A percentile compares a stretch with the other conserved stretches of the same genome.
phyloP scores from a whole-genome alignment of 53 echinoderm and acorn worm species.

The Stichopus horrens region DNA sequence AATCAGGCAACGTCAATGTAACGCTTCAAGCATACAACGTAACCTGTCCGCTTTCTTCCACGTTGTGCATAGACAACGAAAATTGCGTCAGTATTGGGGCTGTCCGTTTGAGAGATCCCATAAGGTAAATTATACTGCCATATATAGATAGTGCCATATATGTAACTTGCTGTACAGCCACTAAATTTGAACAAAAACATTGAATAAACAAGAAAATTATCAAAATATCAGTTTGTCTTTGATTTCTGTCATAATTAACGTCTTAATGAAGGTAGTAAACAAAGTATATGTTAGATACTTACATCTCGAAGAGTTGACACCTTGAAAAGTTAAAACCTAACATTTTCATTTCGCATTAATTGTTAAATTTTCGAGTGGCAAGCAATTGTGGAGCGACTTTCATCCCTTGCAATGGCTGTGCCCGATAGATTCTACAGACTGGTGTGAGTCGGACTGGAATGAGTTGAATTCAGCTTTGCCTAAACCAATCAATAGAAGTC shows the following conservation, averaged over 20 bases:
- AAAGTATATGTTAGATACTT: no score
- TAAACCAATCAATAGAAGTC: background rate
- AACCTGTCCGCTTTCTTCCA: background rate
- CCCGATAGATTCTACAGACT: background rate
- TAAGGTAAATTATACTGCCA: background rate
- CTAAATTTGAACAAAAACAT: no score
- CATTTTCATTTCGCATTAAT: background rate
- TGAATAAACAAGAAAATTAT: no score
- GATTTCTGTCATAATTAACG: no score
- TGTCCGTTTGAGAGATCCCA: background rate
- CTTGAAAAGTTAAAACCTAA: no score
- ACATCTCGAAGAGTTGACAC: no score
- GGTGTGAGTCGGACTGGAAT: background rate
- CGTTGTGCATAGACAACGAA: background rate
- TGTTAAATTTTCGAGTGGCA: background rate
- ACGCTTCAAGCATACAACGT: background rate
- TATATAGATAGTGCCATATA: no score
- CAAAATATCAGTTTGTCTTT: no score
- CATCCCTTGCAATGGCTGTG: constrained; percentile 4
- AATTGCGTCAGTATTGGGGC: constrained; percentile 2
- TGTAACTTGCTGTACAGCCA: no score
- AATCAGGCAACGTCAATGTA: background rate
- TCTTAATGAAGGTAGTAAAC: no score
- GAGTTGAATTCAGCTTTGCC: background rate
- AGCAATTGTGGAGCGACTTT: background rate